Base-by-base conservation (phyloP, 2,888 invertebrate species). In the Phymatocera aterrima region DNA sequence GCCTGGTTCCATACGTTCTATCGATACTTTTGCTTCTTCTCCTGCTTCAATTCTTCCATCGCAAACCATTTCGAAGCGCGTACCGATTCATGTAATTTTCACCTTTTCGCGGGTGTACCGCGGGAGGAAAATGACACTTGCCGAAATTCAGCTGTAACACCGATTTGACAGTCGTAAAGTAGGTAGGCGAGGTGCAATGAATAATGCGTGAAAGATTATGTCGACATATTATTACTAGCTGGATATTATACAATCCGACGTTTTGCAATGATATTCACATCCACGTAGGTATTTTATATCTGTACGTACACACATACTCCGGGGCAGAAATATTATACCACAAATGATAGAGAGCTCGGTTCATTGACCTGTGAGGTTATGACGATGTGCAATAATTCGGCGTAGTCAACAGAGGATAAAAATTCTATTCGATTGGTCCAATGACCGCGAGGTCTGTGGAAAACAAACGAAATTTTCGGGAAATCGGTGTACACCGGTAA, bases 341-440 rank as follows among this genome's bases (percentile, higher is more conserved):
- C 48, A 51, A 4, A 34, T 34, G 21, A 34, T 51, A 18, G 48
- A 51, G 48, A 72, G 43, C 72, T 51, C 12, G 72, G 72, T 48
- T 72, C 51, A 72, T 51, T 21, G 18, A 51, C 51, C 72, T 51
- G 34, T 72, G 18, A 15, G 8, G 12, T 51, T 72, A 51, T n/a
- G n/a, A n/a, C n/a, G 24, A 68, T 48, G 51, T 51, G 72, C 48
- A 51, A 72, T 51, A 48, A 72, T 51, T 51, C 51, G 18, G 34
- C 4, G 72, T 18, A 51, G 72, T 51, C 68, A 68, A 46, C 28
- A 28, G n/a, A 31, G 24, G 68, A 68, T 43, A 43, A 24, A 68
- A 68, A 28, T 43, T 15, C 15, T 68, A 8, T 68, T 68, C 24
- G 4, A 28, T 46, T 64, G 64, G 64, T 37, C 37, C 37, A 21